Evolutionary conservation across 1,140 invertebrate species (phyloP).

Genomic region (Littorina saxatilis): DNA sequence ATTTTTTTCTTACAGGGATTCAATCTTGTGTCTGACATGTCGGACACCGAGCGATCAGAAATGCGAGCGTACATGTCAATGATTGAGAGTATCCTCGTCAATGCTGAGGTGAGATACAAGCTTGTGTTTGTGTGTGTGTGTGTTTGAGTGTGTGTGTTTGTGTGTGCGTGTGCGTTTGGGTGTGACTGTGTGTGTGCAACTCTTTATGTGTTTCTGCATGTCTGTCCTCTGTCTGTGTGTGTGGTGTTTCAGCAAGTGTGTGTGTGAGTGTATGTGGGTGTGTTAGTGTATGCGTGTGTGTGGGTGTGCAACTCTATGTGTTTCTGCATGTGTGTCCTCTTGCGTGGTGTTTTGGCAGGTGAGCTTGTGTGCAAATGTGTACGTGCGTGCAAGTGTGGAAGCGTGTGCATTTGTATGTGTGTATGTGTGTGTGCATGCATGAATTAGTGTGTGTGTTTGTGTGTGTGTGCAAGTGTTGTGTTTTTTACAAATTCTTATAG

Average conservation of each 20-base stretch:
- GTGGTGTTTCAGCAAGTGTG: background rate
- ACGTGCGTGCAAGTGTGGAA: background rate
- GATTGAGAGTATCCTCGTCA: constrained; percentile 89
- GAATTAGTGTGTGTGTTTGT: background rate
- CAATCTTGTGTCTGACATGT: constrained; percentile 83
- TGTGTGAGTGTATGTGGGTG: constrained; percentile 4
- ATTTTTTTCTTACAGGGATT: constrained; percentile 78
- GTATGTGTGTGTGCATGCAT: background rate
- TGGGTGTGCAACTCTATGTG: background rate
- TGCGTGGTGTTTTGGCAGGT: background rate
- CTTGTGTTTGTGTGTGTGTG: background rate
- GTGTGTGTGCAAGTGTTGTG: background rate
- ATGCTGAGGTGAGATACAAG: constrained; percentile 83
- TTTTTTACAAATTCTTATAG: background rate
- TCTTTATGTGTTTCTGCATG: background rate
- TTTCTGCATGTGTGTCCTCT: background rate
- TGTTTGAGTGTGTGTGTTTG: background rate
- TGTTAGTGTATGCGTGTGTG: constrained; percentile 2
- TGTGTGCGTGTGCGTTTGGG: background rate
- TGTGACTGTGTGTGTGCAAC: background rate
- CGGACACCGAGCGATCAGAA: constrained; percentile 88
- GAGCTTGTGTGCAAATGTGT: background rate
- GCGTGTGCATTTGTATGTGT: background rate
- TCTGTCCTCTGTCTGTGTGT: too few relatives aligned
- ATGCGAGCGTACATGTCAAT: constrained; percentile 95